Evolutionary conservation across 1,140 invertebrate genomes (phyloP).

Genomic region (Bombus sibiricus): DNA sequence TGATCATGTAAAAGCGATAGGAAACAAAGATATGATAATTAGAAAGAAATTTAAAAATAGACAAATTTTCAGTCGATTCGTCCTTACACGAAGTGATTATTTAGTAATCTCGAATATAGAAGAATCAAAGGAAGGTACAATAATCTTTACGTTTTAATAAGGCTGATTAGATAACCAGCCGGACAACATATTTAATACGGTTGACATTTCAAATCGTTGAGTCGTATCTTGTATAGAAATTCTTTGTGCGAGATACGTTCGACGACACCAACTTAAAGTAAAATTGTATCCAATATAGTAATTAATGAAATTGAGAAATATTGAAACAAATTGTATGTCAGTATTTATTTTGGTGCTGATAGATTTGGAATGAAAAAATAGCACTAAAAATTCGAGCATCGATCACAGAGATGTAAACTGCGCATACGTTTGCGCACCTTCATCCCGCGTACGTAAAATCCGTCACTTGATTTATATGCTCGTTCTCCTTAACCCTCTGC

Average conservation of each 20-base stretch:
- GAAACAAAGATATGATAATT: not conserved
- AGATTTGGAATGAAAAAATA: not conserved
- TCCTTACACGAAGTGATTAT: too few species aligned
- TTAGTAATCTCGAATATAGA: too few species aligned
- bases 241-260: not conserved
- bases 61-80: too few species aligned
- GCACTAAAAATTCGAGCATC: not conserved
- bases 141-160: not conserved
- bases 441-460: not conserved
- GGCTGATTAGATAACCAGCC: not conserved
- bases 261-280: not conserved
- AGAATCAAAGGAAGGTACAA: not conserved
- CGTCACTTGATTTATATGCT: constrained; percentile 22
- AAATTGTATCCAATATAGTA: not conserved
- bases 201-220: not conserved
- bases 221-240: not conserved
- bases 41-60: not conserved
- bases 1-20: not conserved
- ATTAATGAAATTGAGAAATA: not conserved
- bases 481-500: constrained; percentile 25
- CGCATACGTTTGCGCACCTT: not conserved
- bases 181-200: not conserved
- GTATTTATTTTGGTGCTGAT: not conserved
- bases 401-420: constrained; percentile 12
- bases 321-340: not conserved